Conservation (phyloP, 1,140 invertebrate species). For the Drosophila obscura region DNA sequence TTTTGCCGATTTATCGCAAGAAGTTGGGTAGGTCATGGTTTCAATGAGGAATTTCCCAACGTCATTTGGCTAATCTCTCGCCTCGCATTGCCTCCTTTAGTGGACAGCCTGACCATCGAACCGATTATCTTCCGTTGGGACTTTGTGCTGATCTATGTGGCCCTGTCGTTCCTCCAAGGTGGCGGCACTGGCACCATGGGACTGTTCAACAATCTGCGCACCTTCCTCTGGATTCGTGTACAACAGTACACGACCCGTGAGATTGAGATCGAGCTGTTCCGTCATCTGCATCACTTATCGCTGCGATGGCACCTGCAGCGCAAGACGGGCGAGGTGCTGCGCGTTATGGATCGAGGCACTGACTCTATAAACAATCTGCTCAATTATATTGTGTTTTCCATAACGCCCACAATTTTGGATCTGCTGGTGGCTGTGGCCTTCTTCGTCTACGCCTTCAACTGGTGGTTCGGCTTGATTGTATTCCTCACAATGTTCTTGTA, state of each 20-base stretch:
- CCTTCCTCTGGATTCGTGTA: constrained; percentile 96
- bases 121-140: constrained; percentile 92
- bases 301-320: constrained; percentile 95
- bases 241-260: constrained; percentile 97
- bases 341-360: constrained; percentile 97
- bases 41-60: neutral
- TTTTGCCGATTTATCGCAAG: constrained; percentile 97
- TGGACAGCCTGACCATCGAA: constrained; percentile 89
- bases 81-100: constrained; percentile 84
- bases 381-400: constrained; percentile 94
- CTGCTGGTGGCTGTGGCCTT: constrained; percentile 96
- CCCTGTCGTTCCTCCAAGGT: constrained; percentile 96
- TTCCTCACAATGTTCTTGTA: constrained; percentile 96
- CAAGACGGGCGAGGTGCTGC: constrained; percentile 97
- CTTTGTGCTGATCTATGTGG: constrained; percentile 93
- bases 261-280: constrained; percentile 93
- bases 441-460: constrained; percentile 94
- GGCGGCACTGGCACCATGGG: constrained; percentile 96
- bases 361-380: constrained; percentile 97
- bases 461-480: constrained; percentile 97
- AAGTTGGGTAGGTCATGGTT: constrained; percentile 87
- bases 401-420: constrained; percentile 95
- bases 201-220: constrained; percentile 94
- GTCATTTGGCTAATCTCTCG: constrained; percentile 39
- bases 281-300: constrained; percentile 94